A percentile compares a stretch with the other conserved stretches of the same genome.
Evolutionary conservation across 1,140 invertebrate genomes (phyloP).

Genomic region (Temnothorax longispinosus): DNA sequence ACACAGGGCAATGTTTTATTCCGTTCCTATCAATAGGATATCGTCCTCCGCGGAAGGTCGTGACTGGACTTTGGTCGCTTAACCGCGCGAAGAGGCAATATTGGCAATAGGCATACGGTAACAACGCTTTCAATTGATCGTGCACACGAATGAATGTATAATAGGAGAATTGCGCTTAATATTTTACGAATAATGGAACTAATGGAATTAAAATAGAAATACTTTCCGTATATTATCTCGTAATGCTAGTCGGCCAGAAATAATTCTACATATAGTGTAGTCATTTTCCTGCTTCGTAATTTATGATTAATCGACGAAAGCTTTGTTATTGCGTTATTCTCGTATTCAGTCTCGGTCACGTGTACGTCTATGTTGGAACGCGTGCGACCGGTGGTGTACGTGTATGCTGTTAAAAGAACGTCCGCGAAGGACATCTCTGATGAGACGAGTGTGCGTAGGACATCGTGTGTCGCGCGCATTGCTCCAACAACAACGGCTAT

Average conservation of each 20-base stretch:
- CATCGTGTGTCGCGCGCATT: constrained; percentile 44
- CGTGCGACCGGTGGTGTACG: background rate
- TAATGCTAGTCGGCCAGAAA: background rate
- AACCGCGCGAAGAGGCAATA: constrained; percentile 11
- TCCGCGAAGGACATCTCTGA: constrained; percentile 60
- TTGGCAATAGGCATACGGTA: background rate
- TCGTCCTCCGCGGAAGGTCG: constrained; percentile 62
- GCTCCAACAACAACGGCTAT: constrained; percentile 60
- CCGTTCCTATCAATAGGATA: constrained; percentile 64
- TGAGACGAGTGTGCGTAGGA: constrained; percentile 58
- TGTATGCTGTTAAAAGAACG: constrained; percentile 50
- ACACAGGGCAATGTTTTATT: constrained; percentile 53
- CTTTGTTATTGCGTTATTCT: constrained; percentile 19
- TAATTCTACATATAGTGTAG: background rate
- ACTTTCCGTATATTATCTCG: background rate
- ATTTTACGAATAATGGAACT: background rate
- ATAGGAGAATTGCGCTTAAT: background rate
- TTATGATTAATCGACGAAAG: constrained; percentile 24
- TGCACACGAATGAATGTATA: background rate
- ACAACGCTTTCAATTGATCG: constrained; percentile 20
- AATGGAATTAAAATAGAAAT: background rate
- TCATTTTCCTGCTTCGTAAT: background rate
- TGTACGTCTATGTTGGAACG: constrained; percentile 4
- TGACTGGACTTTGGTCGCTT: constrained; percentile 56
- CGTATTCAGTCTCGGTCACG: constrained; percentile 47